These are phyloP conservation scores for Anastatus disparis DNA, from an alignment of 1,140 invertebrate species.

Conservation along the genomic window DNA sequence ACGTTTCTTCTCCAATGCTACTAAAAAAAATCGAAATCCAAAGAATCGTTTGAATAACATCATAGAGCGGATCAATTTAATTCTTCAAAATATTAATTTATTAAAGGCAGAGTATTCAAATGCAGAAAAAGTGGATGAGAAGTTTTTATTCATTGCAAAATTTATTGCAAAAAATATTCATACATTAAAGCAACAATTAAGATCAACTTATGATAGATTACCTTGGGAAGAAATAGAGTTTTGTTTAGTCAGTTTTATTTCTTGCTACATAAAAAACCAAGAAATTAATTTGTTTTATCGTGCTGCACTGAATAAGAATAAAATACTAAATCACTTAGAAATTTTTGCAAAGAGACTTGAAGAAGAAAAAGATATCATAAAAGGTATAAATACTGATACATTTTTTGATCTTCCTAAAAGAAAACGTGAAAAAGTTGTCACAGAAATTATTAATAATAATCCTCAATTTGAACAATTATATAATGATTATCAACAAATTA, in stretches of 20 bases:
- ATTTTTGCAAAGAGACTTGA: constrained; percentile 17
- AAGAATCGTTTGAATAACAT: neutral
- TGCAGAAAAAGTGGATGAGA: neutral
- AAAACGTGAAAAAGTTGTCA: neutral
- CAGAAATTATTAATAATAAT: constrained; percentile 3
- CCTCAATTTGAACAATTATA: constrained; percentile 8
- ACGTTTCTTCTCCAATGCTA: neutral
- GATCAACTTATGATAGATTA: too few relatives aligned
- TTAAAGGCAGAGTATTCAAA: too few relatives aligned
- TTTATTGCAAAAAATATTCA: too few relatives aligned
- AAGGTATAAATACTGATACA: neutral
- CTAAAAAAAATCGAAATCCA: neutral
- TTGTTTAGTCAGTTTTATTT: too few relatives aligned
- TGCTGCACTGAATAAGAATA: neutral
- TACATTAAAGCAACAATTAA: too few relatives aligned
- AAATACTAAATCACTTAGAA: neutral
- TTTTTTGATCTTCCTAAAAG: constrained; percentile 5
- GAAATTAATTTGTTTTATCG: too few relatives aligned
- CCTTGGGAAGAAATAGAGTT: too few relatives aligned
- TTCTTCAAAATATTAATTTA: neutral
- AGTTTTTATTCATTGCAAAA: neutral
- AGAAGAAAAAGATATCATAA: neutral
- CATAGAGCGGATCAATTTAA: neutral
- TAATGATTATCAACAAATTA: constrained; percentile 11
- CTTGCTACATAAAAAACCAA: too few relatives aligned